These are phyloP conservation scores for Hydrolagus colliei DNA, from an alignment of 2,797 vertebrate genomes.

Conservation along the genomic window DNA sequence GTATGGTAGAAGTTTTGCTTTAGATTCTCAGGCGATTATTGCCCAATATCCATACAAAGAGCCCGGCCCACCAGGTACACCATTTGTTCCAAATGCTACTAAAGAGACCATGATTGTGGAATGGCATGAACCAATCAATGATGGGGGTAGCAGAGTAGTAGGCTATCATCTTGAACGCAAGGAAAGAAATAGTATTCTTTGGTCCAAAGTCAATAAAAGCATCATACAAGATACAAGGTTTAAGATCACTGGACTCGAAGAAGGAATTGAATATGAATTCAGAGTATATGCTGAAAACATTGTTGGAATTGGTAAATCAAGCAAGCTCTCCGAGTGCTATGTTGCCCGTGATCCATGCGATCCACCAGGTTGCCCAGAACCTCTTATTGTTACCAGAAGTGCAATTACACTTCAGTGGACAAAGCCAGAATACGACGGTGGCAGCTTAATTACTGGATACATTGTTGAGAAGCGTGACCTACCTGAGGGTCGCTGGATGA, in stretches of 20 bases:
- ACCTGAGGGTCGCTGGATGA: slow-evolving; percentile 93
- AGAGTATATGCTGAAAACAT: slow-evolving; percentile 95
- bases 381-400: slow-evolving; percentile 80
- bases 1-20: slow-evolving; percentile 87
- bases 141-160: slow-evolving; percentile 83
- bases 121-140: slow-evolving; percentile 90
- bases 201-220: slow-evolving; percentile 91
- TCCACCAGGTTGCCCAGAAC: slow-evolving; percentile 86
- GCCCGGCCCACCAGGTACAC: slow-evolving; percentile 93
- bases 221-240: slow-evolving; percentile 82
- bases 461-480: slow-evolving; percentile 92
- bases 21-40: slow-evolving; percentile 77
- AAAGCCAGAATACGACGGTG: slow-evolving; percentile 94
- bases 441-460: slow-evolving; percentile 90
- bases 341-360: slow-evolving; percentile 91
- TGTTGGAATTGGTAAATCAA: slow-evolving; percentile 87
- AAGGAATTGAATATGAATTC: slow-evolving; percentile 94
- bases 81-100: slow-evolving; percentile 75
- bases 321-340: slow-evolving; percentile 89
- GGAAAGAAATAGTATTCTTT: slow-evolving; percentile 96
- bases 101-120: slow-evolving; percentile 87
- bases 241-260: slow-evolving; percentile 86
- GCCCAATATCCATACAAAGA: slow-evolving; percentile 96
- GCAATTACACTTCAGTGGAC: slow-evolving; percentile 87
- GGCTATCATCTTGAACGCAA: slow-evolving; percentile 96